phyloP scores from a whole-genome alignment of 2,797 vertebrate species.

The Naso thynnoides region DNA sequence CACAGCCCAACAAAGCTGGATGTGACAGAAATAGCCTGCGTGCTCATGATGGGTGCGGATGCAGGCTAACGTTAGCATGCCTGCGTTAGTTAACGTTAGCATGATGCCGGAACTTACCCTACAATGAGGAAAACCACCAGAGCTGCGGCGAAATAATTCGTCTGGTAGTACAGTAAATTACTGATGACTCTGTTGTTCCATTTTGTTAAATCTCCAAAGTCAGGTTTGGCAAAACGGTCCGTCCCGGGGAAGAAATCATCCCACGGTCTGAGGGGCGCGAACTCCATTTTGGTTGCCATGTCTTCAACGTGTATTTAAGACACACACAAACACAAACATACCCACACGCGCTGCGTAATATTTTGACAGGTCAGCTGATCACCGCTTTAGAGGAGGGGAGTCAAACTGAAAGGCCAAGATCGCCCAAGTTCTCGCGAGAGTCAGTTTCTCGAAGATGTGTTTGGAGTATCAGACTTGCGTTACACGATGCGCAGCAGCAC shows the following conservation, averaged over 20 bases:
- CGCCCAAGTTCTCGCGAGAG: slow-evolving; percentile 48
- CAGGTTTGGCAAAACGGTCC: slow-evolving; percentile 91
- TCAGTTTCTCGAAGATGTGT: accelerated
- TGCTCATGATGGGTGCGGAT: slow-evolving; percentile 51
- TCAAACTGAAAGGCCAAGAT: background rate
- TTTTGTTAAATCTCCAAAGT: slow-evolving; percentile 90
- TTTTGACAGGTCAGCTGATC: slow-evolving; percentile 78
- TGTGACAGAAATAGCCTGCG: slow-evolving; percentile 30
- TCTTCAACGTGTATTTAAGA: slow-evolving; percentile 40
- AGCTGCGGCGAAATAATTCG: slow-evolving; percentile 91
- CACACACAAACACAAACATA: slow-evolving; percentile 50
- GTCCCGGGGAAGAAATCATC: slow-evolving; percentile 91
- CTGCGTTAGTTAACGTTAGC: slow-evolving; percentile 54
- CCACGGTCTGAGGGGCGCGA: slow-evolving; percentile 92
- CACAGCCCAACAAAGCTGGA: slow-evolving; percentile 3
- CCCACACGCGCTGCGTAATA: slow-evolving; percentile 56
- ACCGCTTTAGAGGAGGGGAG: background rate
- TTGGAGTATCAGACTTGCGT: slow-evolving; percentile 29
- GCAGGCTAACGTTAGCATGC: slow-evolving; percentile 45
- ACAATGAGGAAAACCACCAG: slow-evolving; percentile 90
- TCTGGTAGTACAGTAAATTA: slow-evolving; percentile 97
- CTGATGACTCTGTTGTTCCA: slow-evolving; percentile 97
- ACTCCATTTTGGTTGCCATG: slow-evolving; percentile 89
- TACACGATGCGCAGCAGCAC: slow-evolving; percentile 47
- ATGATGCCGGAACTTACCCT: slow-evolving; percentile 86